Conservation (phyloP, 2,888 invertebrate species). For the Pegoplata infirma region DNA sequence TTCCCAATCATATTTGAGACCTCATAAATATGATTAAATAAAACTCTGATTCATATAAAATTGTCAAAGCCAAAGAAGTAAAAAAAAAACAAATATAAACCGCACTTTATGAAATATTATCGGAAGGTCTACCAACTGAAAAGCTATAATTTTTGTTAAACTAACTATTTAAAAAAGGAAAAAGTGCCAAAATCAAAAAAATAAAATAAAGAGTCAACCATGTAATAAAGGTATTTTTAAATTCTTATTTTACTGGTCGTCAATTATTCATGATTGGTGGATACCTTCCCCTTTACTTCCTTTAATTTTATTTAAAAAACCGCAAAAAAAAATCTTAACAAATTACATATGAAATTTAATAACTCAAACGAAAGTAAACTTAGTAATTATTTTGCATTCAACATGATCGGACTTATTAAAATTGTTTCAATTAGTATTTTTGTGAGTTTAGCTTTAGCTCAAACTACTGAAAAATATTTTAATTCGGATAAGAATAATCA, state of each 20-base stretch:
- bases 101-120: background rate
- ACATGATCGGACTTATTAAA: background rate
- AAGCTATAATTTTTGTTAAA: no score
- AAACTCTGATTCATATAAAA: background rate
- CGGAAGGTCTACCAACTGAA: no score
- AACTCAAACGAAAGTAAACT: background rate
- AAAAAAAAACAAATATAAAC: background rate
- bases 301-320: background rate
- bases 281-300: background rate
- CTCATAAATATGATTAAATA: background rate
- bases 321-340: background rate
- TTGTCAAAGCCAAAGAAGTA: background rate
- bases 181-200: no score
- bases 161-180: no score
- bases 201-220: no score
- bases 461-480: conserved; percentile 14
- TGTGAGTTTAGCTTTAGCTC: background rate
- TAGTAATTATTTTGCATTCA: background rate
- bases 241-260: no score
- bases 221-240: no score
- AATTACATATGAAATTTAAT: background rate
- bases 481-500: conserved; percentile 36
- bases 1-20: no score
- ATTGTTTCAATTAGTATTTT: background rate
- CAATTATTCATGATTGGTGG: no score